phyloP scores from a whole-genome alignment of 2,888 invertebrate genomes.

The Pandemis corylana region DNA sequence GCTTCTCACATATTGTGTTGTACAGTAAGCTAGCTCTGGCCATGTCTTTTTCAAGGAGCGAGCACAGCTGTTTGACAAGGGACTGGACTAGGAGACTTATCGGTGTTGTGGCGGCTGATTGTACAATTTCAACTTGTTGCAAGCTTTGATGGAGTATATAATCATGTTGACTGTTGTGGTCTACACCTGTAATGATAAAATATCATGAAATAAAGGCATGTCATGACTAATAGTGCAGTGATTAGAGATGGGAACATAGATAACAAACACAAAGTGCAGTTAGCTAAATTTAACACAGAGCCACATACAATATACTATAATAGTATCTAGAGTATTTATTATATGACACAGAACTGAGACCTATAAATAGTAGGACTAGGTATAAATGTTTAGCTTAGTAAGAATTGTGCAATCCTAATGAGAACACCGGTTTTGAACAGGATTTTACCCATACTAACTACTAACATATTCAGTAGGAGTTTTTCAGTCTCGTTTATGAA shows the following conservation, averaged over 20 bases:
- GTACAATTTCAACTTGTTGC: constrained; percentile 72
- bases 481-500: background rate
- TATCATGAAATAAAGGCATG: constrained; percentile 4
- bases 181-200: constrained; percentile 62
- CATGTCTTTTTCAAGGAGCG: constrained; percentile 86
- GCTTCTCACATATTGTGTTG: constrained; percentile 87
- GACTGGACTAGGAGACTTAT: constrained; percentile 89
- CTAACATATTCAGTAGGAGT: background rate
- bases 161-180: constrained; percentile 65
- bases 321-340: too few relatives aligned
- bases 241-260: background rate
- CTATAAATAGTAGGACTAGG: background rate
- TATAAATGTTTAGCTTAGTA: background rate
- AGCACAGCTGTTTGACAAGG: constrained; percentile 88
- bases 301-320: too few relatives aligned
- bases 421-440: background rate
- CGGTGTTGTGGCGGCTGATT: constrained; percentile 81
- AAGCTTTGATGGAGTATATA: constrained; percentile 67
- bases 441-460: background rate
- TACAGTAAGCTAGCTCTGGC: constrained; percentile 86
- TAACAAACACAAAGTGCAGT: background rate
- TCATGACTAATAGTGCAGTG: background rate
- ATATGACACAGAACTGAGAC: background rate
- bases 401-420: background rate
- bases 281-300: background rate